These are phyloP conservation scores for Tympanoctomys barrerae DNA, from an alignment of 2,797 vertebrate genomes.

Conservation along the genomic window DNA sequence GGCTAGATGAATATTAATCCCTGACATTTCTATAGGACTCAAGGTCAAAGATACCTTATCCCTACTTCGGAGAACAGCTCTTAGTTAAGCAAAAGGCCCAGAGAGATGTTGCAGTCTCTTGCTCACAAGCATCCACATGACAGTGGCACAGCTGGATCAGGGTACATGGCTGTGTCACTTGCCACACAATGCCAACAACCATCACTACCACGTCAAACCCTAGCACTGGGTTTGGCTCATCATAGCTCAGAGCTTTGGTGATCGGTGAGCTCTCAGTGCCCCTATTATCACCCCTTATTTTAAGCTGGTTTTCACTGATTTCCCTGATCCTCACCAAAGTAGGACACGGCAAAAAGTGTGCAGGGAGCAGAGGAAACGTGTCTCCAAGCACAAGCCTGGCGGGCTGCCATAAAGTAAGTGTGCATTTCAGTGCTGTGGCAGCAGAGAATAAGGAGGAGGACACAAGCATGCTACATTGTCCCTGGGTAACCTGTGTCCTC, in stretches of 20 bases:
- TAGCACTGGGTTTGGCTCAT: not conserved
- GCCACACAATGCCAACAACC: not conserved
- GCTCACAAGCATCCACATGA: not conserved
- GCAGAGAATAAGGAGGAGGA: not conserved
- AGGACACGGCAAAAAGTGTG: not conserved
- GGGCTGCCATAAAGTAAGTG: not conserved
- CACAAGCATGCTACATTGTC: not conserved
- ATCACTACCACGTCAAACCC: not conserved
- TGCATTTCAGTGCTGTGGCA: not conserved
- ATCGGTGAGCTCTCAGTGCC: not conserved
- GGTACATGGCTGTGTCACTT: not conserved
- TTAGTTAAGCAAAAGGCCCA: not conserved
- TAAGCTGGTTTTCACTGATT: not conserved
- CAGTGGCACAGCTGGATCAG: not conserved
- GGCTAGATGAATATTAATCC: not conserved
- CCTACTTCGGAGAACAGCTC: not conserved
- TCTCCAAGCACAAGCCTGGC: not conserved
- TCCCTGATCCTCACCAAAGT: not conserved
- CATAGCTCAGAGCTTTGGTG: not conserved
- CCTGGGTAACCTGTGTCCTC: not conserved
- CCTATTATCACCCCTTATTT: not conserved
- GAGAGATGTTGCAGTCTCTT: not conserved
- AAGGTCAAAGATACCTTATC: constrained; percentile 25
- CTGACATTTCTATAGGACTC: not conserved
- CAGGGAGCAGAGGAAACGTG: not conserved